Conservation (phyloP, 2,113 vertebrate genomes). For the Ibidorhyncha struthersii region DNA sequence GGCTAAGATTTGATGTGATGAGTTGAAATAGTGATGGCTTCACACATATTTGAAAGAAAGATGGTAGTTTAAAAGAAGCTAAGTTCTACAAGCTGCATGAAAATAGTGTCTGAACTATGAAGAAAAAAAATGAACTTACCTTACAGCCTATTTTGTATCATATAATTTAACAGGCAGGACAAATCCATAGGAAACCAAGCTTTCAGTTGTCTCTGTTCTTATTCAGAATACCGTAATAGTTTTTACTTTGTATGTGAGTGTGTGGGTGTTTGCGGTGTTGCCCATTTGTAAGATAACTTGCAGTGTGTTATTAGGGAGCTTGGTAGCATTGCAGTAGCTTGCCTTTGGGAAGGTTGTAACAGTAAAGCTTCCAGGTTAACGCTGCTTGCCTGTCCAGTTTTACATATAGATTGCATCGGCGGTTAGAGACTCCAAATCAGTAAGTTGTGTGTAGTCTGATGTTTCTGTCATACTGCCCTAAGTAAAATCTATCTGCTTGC, state of each 20-base stretch:
- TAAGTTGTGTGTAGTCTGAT: background rate
- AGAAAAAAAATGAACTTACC: background rate
- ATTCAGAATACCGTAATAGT: background rate
- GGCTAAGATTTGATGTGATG: background rate
- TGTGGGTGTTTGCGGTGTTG: background rate
- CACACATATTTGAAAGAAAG: background rate
- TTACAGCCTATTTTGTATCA: background rate
- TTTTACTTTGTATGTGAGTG: accelerated
- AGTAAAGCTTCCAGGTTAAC: background rate
- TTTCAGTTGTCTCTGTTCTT: background rate
- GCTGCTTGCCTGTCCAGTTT: background rate
- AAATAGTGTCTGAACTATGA: background rate
- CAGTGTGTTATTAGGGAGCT: background rate
- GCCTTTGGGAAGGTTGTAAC: background rate
- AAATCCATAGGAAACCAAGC: background rate
- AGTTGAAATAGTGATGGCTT: background rate
- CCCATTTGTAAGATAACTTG: background rate
- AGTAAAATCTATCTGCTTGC: background rate
- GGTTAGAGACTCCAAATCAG: background rate
- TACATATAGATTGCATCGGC: background rate
- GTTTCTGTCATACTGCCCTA: background rate
- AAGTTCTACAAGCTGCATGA: background rate
- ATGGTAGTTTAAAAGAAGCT: background rate
- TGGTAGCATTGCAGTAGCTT: background rate
- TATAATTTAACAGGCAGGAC: background rate